phyloP scores from a whole-genome alignment of 2,113 vertebrate species.

The Sceloporus undulatus region DNA sequence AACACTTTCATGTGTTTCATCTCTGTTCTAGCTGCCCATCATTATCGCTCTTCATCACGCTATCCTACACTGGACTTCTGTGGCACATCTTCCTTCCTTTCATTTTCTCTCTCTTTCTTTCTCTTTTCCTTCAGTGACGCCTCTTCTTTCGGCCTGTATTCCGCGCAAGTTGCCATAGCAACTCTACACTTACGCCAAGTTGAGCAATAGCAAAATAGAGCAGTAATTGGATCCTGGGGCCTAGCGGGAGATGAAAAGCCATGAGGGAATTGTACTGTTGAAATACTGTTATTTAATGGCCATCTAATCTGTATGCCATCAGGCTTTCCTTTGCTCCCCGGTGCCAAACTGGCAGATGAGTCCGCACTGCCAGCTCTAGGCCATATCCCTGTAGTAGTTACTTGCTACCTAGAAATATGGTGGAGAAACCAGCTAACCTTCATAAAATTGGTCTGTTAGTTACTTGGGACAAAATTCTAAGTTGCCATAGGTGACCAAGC shows the following conservation, averaged over 20 bases:
- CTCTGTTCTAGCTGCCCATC: not conserved
- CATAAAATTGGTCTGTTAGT: not conserved
- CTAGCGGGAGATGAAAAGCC: not conserved
- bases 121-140: not conserved
- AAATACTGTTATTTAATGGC: not conserved
- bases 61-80: not conserved
- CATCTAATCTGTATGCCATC: not conserved
- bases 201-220: not conserved
- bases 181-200: conserved; percentile 5
- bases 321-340: not conserved
- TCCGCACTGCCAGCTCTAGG: not conserved
- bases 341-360: too few relatives aligned
- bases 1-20: not conserved
- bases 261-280: not conserved
- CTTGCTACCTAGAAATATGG: too few relatives aligned
- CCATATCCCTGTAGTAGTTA: not conserved
- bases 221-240: conserved; percentile 9
- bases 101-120: not conserved
- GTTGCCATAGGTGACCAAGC: not conserved
- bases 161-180: conserved; percentile 25
- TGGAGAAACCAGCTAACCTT: too few relatives aligned
- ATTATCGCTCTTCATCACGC: not conserved
- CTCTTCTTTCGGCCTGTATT: conserved; percentile 1
- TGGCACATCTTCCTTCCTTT: not conserved
- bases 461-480: not conserved